Conservation (phyloP, 2,113 vertebrate species). For the Callithrix jacchus region DNA sequence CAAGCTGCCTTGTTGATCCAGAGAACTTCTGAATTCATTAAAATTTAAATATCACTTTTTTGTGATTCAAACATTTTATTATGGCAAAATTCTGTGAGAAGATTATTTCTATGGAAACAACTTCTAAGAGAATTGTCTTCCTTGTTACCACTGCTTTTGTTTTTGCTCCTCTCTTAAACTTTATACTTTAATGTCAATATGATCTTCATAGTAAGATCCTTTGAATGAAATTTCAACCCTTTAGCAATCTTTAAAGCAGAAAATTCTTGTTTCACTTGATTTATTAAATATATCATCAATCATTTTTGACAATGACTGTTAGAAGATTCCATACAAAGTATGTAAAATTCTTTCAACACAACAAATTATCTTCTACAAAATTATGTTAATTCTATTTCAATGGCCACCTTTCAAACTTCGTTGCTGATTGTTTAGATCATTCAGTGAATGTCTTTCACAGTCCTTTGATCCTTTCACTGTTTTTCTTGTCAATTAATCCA, state of each 20-base stretch:
- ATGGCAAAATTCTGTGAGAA: neutral
- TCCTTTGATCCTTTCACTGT: neutral
- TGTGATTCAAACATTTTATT: neutral
- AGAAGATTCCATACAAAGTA: neutral
- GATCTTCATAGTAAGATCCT: neutral
- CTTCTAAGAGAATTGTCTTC: neutral
- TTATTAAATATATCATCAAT: neutral
- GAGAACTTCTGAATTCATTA: neutral
- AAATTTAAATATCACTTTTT: neutral
- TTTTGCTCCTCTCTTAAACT: neutral
- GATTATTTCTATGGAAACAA: neutral
- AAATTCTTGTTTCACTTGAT: neutral
- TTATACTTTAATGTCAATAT: neutral
- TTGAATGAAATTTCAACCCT: neutral
- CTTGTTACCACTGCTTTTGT: neutral
- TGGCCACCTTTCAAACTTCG: neutral
- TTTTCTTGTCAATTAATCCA: conserved; percentile 1
- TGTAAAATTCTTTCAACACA: neutral
- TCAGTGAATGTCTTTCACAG: neutral
- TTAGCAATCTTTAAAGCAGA: neutral
- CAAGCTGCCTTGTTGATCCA: neutral
- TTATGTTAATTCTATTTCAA: neutral
- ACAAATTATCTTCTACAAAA: neutral
- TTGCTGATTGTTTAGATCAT: neutral
- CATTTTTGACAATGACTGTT: neutral